Evolutionary conservation across 2,888 invertebrate genomes (phyloP), one percentile per base, ranked within the genome.

Genomic region (Erpobdella octoculata): DNA sequence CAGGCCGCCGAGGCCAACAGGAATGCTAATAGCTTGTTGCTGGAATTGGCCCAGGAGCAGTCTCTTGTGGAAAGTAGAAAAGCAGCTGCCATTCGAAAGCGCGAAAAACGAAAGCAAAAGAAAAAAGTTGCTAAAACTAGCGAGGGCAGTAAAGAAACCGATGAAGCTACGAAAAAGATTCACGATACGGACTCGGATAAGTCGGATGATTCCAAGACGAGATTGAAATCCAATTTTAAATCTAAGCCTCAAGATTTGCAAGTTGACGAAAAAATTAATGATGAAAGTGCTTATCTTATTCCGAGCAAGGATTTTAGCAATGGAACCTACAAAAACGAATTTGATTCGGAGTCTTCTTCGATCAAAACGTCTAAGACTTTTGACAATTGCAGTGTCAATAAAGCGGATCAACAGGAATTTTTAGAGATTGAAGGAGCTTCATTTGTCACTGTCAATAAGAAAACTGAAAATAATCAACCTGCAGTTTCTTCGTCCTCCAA

Each of bases 1-100:
- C 97, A 98, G 84, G 97, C 96, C 5, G 93, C 92, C 48, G 93
- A 96, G 82, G 97, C 98, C 67, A 94, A 96, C 82, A 93, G 94
- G 83, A 95, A 95, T 84, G 98, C 97, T 0, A 90, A 90, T 71
- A 95, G 91, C 79, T 85, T 98, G 46, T 86, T 98, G 21, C 94
- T 96, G 83, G 94, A 97, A 83, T 85, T 98, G 0, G 95, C 96
- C 82, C 89, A 91, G 85, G 97, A 98, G 84, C 89, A 91, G 75
- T 90, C 90, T 62, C 87, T 93, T 69, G 94, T 93, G 83, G 94
- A 96, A 84, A 90, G 88, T 73, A 90, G 93, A 77, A 89, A 91
- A 76, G 90, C 91, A 64, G 95, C 95, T 3, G 93, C 93, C 31
- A 93, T 93, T 3, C 86, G 94, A 5, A 87, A 93, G 75, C 87